phyloP scores from a whole-genome alignment of 2,888 invertebrate species.

The Emesis furor region DNA sequence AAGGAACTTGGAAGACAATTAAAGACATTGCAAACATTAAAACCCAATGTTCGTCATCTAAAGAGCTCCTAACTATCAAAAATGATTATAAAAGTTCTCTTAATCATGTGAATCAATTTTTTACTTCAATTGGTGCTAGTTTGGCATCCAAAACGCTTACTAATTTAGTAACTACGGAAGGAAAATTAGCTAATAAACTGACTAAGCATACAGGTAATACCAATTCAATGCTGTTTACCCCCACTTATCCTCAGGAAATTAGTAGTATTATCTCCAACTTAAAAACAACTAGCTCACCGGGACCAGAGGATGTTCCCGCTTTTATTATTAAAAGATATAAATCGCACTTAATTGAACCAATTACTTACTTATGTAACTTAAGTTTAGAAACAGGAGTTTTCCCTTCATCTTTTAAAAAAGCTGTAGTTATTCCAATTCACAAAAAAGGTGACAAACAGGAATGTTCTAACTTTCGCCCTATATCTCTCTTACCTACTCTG shows the following conservation, averaged over 20 bases:
- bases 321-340: slow-evolving; percentile 9
- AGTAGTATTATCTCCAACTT: slow-evolving; percentile 2
- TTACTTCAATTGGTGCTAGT: too few relatives aligned
- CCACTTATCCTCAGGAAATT: slow-evolving; percentile 27
- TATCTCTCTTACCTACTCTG: background rate
- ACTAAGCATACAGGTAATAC: slow-evolving; percentile 5
- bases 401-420: slow-evolving; percentile 22
- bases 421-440: slow-evolving; percentile 23
- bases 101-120: too few relatives aligned
- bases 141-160: slow-evolving; percentile 26
- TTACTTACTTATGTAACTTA: slow-evolving; percentile 18
- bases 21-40: slow-evolving; percentile 34
- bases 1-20: slow-evolving; percentile 34
- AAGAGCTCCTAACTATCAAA: too few relatives aligned
- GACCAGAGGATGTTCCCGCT: slow-evolving; percentile 17
- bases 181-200: slow-evolving; percentile 1
- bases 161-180: slow-evolving; percentile 17
- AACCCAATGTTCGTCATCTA: slow-evolving; percentile 9
- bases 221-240: slow-evolving; percentile 26
- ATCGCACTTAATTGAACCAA: background rate
- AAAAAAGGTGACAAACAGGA: slow-evolving; percentile 24
- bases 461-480: slow-evolving; percentile 32
- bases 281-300: slow-evolving; percentile 20
- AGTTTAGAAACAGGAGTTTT: slow-evolving; percentile 23
- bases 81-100: too few relatives aligned